Base-by-base conservation (phyloP, 2,113 vertebrate species). In the Zingel zingel region DNA sequence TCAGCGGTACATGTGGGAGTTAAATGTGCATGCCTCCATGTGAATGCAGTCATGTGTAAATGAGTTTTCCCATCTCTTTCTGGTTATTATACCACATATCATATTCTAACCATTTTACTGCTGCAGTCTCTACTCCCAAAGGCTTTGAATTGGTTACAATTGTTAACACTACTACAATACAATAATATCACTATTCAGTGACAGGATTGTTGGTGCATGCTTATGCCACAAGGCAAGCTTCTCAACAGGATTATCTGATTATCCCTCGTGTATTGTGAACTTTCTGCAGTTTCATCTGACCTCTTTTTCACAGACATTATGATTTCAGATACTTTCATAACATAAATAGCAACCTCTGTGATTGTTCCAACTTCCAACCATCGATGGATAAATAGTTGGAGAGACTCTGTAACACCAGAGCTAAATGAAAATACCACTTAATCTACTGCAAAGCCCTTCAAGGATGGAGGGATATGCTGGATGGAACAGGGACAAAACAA, bases 401-500 rank as follows among this genome's bases (percentile, higher is more conserved):
- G 53, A 68, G 76, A 74, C 82, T 82, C 39, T 80, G 68, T 78
- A 76, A 83, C 75, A 81, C 72, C 68, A 84, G 68, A 87, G 66
- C 87, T 86, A 81, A 86, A 78, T 85, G 73, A 79, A 89, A 91
- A 88, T 91, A 75, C 86, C 86, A 76, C 85, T 88, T 92, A 91
- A 94, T 93, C 89, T 90, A 86, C 61, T 72, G 85, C 58, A 86
- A 90, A 89, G 81, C 83, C 83, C 88, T 87, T 73, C 58, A 86
- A 89, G 89, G 77, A 86, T 86, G 82, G 85, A 85, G 84, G 62
- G 86, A 85, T 82, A 83, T 77, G 47, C 64, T 63, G 78, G 76
- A 83, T 91, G 82, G 84, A 87, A 83, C 86, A 79, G 79, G 83
- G 90, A 93, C 58, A 85, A 92, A 89, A 93, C 89, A 93, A 92